Base-by-base conservation (phyloP, 2,113 vertebrate genomes). In the Pyrgilauda ruficollis region DNA sequence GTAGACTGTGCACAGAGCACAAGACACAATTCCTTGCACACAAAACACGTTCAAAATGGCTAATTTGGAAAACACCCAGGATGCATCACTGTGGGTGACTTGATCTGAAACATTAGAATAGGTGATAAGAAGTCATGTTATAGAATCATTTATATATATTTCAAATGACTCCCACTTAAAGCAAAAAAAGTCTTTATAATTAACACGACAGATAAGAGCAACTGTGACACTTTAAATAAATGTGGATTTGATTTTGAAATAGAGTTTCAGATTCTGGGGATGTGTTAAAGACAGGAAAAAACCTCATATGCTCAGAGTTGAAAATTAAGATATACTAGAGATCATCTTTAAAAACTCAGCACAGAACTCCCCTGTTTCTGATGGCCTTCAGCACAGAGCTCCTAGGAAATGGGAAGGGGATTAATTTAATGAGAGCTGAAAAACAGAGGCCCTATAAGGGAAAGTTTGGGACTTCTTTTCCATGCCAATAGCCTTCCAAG, bases 221-320 rank as follows among this genome's bases (percentile, higher is more conserved):
- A 74, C 86, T 66, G 56, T 90, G 69, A 89, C 44, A 66, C 41
- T 95, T 92, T 53, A 89, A 90, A 79, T 91, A 91, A 94, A 79
- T 47, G 64, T 75, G 44, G 76, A 75, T 93, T 93, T 96, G 93
- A 96, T 96, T 96, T 93, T 91, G 61, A 93, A 96, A 62, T 50
- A 69, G 44, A 69, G 24, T 91, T 93, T 96, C 81, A 94, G 90
- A 91, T 93, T 91, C 78, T 47, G 20, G 22, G 41, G 55, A 47
- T 86, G 35, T 63, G 58, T 86, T 94, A 35, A 76, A 82, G 78
- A 68, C 52, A 63, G 58, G 62, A 63, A 67, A 58, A 41, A 82
- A 61, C 28, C 4, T 2, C n/a, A n/a, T 31, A 33, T 74, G 47
- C 55, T 94, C 70, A 47, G 83, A 50, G 67, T 67, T 93, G 49